Evolutionary conservation across 1,140 invertebrate species (phyloP).

Genomic region (Nephila pilipes): DNA sequence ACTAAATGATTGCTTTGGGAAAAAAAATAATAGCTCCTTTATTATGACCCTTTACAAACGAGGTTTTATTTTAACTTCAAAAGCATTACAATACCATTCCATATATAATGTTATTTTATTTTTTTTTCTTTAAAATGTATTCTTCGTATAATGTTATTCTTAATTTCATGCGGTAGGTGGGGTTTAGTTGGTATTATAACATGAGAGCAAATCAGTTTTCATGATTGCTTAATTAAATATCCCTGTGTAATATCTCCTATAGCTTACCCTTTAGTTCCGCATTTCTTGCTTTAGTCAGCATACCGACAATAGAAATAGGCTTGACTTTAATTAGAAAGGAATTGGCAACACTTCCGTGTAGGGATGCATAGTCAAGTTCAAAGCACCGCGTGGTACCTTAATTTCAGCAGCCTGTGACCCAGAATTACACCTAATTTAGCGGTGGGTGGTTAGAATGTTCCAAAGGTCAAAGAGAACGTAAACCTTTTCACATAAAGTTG

Average conservation of each 20-base stretch:
- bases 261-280: not conserved
- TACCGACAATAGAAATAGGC: not conserved
- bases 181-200: too few relatives aligned
- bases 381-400: constrained; percentile 35
- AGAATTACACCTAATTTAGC: constrained; percentile 21
- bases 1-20: too few relatives aligned
- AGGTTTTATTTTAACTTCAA: too few relatives aligned
- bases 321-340: not conserved
- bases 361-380: constrained; percentile 8
- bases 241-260: not conserved
- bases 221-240: not conserved
- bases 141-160: too few relatives aligned
- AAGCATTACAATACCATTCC: too few relatives aligned
- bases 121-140: too few relatives aligned
- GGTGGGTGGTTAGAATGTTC: constrained; percentile 2
- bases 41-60: too few relatives aligned
- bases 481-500: not conserved
- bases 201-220: not conserved
- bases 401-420: constrained; percentile 32
- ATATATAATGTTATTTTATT: too few relatives aligned
- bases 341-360: constrained; percentile 25
- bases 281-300: not conserved
- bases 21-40: too few relatives aligned
- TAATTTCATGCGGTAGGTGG: too few relatives aligned
- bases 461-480: constrained; percentile 11